Conservation (phyloP, 2,797 vertebrate genomes). For the Xenentodon cancila region DNA sequence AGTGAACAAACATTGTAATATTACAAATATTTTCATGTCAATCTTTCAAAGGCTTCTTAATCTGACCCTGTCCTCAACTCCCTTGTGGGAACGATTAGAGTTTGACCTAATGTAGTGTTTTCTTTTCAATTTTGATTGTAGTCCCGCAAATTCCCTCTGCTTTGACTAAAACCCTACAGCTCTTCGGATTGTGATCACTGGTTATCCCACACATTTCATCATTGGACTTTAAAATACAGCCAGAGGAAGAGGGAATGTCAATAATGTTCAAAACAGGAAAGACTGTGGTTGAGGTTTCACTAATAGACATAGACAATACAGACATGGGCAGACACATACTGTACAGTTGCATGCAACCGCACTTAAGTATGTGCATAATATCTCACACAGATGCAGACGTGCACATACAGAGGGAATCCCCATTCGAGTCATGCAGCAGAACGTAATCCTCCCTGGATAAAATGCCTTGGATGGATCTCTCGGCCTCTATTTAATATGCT, state of each 20-base stretch:
- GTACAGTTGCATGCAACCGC: slow-evolving; percentile 31
- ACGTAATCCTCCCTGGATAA: slow-evolving; percentile 60
- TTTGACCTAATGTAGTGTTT: slow-evolving; percentile 31
- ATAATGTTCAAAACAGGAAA: slow-evolving; percentile 62
- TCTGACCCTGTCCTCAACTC: neutral
- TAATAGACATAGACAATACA: slow-evolving; percentile 37
- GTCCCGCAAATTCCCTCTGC: slow-evolving; percentile 5
- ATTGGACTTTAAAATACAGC: slow-evolving; percentile 40
- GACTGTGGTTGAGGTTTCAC: slow-evolving; percentile 46
- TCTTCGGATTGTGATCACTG: slow-evolving; percentile 32
- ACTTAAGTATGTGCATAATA: slow-evolving; percentile 16
- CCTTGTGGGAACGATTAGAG: slow-evolving; percentile 5
- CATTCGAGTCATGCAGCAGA: slow-evolving; percentile 51
- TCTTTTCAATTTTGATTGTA: slow-evolving; percentile 21
- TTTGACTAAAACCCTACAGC: slow-evolving; percentile 15
- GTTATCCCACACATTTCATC: slow-evolving; percentile 41
- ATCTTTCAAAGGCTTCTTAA: neutral
- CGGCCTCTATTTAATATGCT: slow-evolving; percentile 35
- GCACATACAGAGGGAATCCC: slow-evolving; percentile 66
- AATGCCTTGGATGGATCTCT: slow-evolving; percentile 45
- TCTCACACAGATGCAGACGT: slow-evolving; percentile 8
- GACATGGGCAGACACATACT: slow-evolving; percentile 9
- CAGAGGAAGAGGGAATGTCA: slow-evolving; percentile 42
- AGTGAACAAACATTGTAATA: no score
- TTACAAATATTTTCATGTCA: neutral